Conservation (phyloP, 2,797 vertebrate species). For the Iguana delicatissima region DNA sequence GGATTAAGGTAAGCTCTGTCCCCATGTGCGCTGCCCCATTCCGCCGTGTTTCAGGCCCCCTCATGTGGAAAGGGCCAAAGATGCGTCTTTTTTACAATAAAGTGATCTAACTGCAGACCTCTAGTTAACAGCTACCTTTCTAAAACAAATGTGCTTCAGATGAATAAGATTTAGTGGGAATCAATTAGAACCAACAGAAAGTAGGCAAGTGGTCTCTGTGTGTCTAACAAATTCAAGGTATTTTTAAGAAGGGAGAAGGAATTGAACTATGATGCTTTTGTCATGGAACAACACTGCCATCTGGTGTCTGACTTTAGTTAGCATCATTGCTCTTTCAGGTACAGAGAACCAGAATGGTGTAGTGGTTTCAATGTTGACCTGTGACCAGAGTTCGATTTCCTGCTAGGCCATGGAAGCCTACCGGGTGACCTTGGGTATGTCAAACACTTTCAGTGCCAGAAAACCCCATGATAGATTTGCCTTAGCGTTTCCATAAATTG, state of each 20-base stretch:
- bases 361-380: no score
- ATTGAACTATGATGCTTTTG: not conserved
- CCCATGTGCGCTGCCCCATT: no score
- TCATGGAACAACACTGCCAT: conserved; percentile 64
- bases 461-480: no score
- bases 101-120: not conserved
- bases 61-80: no score
- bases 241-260: not conserved
- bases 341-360: no score
- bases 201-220: not conserved
- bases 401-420: no score
- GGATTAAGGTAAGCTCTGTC: no score
- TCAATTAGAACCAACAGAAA: not conserved
- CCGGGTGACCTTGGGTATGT: no score
- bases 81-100: not conserved
- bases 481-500: no score
- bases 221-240: not conserved
- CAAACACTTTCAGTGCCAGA: no score
- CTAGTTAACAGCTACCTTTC: not conserved
- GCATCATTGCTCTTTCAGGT: conserved; percentile 1
- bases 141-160: not conserved
- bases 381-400: no score
- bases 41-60: no score
- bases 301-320: conserved; percentile 62
- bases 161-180: not conserved